Base-by-base conservation (phyloP, 2,797 vertebrate species). In the Lophius americanus region DNA sequence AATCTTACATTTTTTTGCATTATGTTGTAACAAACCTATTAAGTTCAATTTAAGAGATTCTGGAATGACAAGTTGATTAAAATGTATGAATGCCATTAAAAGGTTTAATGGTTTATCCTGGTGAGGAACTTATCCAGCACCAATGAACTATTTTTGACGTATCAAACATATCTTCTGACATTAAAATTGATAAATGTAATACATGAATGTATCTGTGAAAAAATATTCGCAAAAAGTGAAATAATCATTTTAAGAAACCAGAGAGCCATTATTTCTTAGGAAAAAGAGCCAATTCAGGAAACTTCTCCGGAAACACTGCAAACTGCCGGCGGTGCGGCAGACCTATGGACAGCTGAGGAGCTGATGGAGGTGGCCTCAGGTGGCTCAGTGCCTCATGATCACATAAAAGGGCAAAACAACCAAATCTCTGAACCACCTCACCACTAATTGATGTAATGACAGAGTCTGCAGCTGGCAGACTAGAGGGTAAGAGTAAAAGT, bases 401-500 rank as follows among this genome's bases (percentile, higher is more conserved):
- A 9, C 54, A 52, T 57, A 11, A 8, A 48, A 61, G 51, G 70
- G 36, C 67, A 60, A n/a, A 60, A 54, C 42, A 33, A 1, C 23
- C 66, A 52, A 70, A 76, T 52, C 76, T 72, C 73, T 88, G 82
- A 87, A 75, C 67, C 82, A 68, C 71, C 69, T 73, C 71, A 57
- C 78, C 70, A 51, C 78, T 89, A 91, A 92, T 82, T 81, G 85
- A 90, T 81, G 73, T 78, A 83, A 88, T 92, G 86, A 90, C 58
- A 65, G 53, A 50, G 77, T 85, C 77, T 81, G 81, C 88, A 89
- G 84, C 85, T 84, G 86, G 82, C 64, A 78, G 70, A 75, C 61
- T 65, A 42, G 67, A 58, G 83, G 70, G 81, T 76, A 78, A 64
- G 73, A 72, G 75, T 84, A 82, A 76, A 74, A 81, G 78, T 75